Evolutionary conservation across 2,113 vertebrate genomes (phyloP), one percentile per base, ranked within the genome.

Genomic region (Heteronetta atricapilla): DNA sequence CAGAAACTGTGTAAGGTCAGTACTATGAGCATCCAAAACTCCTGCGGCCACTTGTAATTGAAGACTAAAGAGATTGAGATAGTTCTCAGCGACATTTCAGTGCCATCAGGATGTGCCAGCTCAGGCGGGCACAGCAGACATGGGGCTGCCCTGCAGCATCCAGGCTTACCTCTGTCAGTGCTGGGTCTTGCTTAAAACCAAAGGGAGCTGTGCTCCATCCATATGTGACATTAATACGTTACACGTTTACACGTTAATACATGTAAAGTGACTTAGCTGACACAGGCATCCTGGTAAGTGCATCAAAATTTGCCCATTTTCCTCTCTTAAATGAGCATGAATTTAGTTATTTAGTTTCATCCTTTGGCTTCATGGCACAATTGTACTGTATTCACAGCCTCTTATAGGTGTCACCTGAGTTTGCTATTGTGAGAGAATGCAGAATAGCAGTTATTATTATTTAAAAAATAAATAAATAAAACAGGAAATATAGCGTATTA

Each of bases 401-500:
- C 46, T 79, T 80, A 4, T 25, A 42, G 14, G 1, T 89, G 44
- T 67, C 60, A 82, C 60, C 64, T 17, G 88, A 59, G 29, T 86
- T 93, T 73, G 77, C 69, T 70, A 2, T 79, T 3, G 0, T 52
- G 63, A 92, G 50, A 89, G 70, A 82, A 89, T 76, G 66, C 58
- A 62, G 60, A 94, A 72, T n/a, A 92, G 86, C 44, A 85, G 77
- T 66, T 95, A 67, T 50, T 75, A 44, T 25, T 29, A 93, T n/a
- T n/a, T n/a, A n/a, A n/a, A n/a, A n/a, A n/a, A n/a, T n/a, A n/a
- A n/a, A n/a, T n/a, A n/a, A n/a, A n/a, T n/a, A n/a, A n/a, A n/a
- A n/a, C n/a, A n/a, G n/a, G 76, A 94, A 96, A 94, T 95, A 86
- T 22, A 69, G 62, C 59, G 22, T 89, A 62, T 83, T 93, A 73